Base-by-base conservation (phyloP, 2,888 invertebrate species). In the Torymus texanus region DNA sequence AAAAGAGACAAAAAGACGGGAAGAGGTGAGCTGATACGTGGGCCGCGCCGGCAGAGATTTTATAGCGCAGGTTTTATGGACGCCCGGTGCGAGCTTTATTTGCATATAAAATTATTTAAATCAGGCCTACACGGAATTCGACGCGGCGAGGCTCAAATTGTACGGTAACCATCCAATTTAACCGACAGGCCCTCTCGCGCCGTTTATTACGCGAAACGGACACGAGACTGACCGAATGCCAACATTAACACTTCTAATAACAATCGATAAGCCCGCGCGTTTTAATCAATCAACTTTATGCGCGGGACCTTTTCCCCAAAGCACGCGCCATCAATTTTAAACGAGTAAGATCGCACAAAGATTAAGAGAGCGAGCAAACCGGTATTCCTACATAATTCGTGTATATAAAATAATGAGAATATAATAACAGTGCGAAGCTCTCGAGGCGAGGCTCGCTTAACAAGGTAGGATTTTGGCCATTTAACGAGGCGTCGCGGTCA, bases 101-200 rank as follows among this genome's bases (percentile, higher is more conserved):
- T 70, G 75, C 75, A 76, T 70, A 70, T 62, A 62, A 76, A 76
- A 76, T 70, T 76, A 76, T 76, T 76, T 61, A 75, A 75, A 75
- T 75, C 24, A 68, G 75, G 2, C n/a, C 67, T 61, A 61, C 68
- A 8, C 73, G 56, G 63, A 65, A 73, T 65, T 73, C 73, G 16
- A 5, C 14, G 41, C 16, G n/a, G 1, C 14, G 18, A 50, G 59
- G n/a, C n/a, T 29, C 29, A 4, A 65, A 63, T 73, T 73, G 56
- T 14, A 56, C 73, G 73, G 61, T n/a, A 51, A 71, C 71, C 24
- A 62, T 71, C 61, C 53, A n/a, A 16, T 55, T 73, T 63, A 29
- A 63, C 24, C 61, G 41, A 29, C 59, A 41, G 24, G 29, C 41
- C 29, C 41, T 10, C 8, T 29, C 18, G 53, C n/a, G 14, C 21